These are phyloP conservation scores for Arctocebus calabarensis DNA, from an alignment of 2,797 vertebrate species.

Conservation along the genomic window DNA sequence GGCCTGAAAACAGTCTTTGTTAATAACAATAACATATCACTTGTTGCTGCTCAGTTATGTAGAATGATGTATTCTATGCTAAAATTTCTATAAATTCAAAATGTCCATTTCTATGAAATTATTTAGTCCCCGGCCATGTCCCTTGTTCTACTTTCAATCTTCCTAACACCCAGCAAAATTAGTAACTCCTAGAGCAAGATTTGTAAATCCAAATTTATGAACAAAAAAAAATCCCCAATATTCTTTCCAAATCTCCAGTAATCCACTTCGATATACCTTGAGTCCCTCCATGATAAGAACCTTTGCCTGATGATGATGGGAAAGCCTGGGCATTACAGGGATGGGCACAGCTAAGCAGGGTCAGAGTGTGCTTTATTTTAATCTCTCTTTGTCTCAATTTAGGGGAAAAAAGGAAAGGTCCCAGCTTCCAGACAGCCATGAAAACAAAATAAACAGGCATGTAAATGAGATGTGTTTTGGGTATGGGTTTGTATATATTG, in stretches of 20 bases:
- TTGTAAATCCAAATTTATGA: background rate
- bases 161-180: background rate
- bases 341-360: conserved; percentile 37
- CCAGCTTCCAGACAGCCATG: conserved; percentile 85
- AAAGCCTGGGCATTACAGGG: background rate
- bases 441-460: conserved; percentile 88
- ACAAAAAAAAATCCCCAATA: background rate
- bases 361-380: conserved; percentile 70
- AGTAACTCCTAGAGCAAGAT: background rate
- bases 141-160: background rate
- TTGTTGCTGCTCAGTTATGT: background rate
- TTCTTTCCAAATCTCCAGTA: background rate
- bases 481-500: conserved; percentile 85
- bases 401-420: conserved; percentile 62
- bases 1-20: background rate
- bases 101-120: background rate
- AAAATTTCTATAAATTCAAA: background rate
- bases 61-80: background rate
- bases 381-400: conserved; percentile 81
- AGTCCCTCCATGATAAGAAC: background rate
- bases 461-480: conserved; percentile 87
- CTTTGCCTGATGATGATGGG: fast-evolving
- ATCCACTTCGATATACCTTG: background rate
- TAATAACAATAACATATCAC: background rate
- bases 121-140: background rate